Conservation (phyloP, 2,888 invertebrate species). For the Drosophila emarginata region DNA sequence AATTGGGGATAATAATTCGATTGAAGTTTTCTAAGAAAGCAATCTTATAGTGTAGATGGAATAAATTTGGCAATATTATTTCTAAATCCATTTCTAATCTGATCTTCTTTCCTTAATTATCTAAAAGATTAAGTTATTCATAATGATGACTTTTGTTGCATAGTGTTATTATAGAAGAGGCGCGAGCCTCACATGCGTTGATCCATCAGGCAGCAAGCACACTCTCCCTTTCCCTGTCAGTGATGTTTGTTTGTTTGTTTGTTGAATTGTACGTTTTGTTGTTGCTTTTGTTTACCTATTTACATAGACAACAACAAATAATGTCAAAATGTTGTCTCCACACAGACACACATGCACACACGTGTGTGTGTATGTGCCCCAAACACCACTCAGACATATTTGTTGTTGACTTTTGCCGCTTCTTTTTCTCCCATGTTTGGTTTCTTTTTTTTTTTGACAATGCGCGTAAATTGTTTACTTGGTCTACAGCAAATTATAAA, state of each 20-base stretch:
- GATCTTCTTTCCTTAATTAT: too few species aligned
- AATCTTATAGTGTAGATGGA: too few species aligned
- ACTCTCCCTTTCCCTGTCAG: not conserved
- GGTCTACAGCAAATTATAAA: not conserved
- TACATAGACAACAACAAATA: conserved; percentile 67
- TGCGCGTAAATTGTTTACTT: conserved; percentile 57
- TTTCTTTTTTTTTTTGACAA: conserved; percentile 37
- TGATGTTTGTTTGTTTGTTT: conserved; percentile 12
- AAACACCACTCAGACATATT: conserved; percentile 15
- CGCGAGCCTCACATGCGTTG: too few species aligned
- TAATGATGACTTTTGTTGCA: too few species aligned
- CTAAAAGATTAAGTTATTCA: too few species aligned
- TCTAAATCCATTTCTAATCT: too few species aligned
- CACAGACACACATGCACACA: conserved; percentile 36
- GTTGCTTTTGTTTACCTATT: conserved; percentile 66
- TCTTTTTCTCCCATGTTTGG: conserved; percentile 31
- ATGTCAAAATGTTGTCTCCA: conserved; percentile 55
- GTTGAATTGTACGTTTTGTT: not conserved
- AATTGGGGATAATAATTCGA: too few species aligned
- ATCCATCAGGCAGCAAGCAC: conserved; percentile 10
- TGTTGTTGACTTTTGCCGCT: conserved; percentile 12
- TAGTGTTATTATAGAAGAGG: too few species aligned
- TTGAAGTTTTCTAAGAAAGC: too few species aligned
- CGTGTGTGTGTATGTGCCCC: conserved; percentile 36
- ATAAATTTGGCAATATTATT: too few species aligned